These are phyloP conservation scores for Stichodactyla mertensii DNA, from an alignment of 64 coral and sea anemone species.

Conservation along the genomic window DNA sequence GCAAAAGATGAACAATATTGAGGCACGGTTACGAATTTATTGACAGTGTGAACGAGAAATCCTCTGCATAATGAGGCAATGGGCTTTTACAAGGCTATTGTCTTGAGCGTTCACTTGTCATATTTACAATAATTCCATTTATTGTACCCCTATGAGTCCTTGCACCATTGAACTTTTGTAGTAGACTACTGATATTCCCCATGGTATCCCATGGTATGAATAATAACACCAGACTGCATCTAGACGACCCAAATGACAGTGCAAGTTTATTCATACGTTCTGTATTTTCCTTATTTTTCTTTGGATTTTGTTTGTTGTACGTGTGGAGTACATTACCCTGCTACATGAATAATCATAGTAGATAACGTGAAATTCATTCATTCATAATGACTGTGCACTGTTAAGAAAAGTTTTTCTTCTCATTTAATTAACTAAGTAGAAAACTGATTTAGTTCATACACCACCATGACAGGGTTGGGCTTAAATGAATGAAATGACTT, in stretches of 20 bases:
- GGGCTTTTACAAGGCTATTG: background rate
- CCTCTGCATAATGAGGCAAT: background rate
- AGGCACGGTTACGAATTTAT: background rate
- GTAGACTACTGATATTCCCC: background rate
- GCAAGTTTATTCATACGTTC: background rate
- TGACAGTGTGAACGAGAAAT: conserved; percentile 1
- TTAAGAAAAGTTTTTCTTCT: background rate
- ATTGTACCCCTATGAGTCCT: background rate
- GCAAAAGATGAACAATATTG: background rate
- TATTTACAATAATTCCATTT: conserved; percentile 1
- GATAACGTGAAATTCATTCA: background rate
- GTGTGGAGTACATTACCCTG: background rate
- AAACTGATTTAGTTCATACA: background rate
- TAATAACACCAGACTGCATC: background rate
- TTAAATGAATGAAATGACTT: background rate
- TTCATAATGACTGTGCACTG: background rate
- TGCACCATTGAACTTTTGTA: background rate
- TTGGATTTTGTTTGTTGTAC: background rate
- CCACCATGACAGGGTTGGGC: background rate
- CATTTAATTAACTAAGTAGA: background rate
- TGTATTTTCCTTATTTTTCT: background rate
- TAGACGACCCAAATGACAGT: background rate
- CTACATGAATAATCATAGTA: background rate
- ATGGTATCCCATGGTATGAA: background rate
- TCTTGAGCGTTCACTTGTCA: background rate